These are phyloP conservation scores for Callithrix jacchus DNA, from an alignment of 2,113 vertebrate species.

Conservation along the genomic window DNA sequence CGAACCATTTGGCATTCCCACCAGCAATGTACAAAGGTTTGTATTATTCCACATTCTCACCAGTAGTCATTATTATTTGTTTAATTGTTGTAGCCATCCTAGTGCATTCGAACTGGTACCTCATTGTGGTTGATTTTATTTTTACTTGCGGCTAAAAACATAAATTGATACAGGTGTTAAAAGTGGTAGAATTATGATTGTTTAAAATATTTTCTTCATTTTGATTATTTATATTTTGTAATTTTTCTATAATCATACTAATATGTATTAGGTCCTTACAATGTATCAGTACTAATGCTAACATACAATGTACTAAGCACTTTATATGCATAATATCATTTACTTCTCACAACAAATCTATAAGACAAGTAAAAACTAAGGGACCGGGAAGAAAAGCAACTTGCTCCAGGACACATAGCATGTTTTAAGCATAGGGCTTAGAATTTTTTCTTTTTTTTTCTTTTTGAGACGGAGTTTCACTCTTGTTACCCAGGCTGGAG, in stretches of 20 bases:
- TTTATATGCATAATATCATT: neutral
- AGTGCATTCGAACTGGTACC: neutral
- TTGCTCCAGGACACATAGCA: neutral
- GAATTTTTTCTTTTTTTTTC: neutral
- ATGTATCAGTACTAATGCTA: neutral
- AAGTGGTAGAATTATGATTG: neutral
- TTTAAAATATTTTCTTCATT: slow-evolving; percentile 14
- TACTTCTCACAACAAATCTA: neutral
- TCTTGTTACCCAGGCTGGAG: no score
- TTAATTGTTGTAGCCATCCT: neutral
- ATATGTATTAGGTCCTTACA: neutral
- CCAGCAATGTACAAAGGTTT: neutral
- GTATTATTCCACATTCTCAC: neutral
- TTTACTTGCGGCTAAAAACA: neutral
- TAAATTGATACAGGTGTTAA: neutral
- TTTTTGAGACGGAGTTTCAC: no score
- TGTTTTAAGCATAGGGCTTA: neutral
- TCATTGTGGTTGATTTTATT: neutral
- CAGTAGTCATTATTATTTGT: neutral
- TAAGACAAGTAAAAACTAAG: neutral
- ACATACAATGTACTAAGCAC: neutral
- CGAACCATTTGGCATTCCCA: neutral
- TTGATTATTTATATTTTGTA: neutral
- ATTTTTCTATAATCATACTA: neutral
- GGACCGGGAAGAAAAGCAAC: neutral